Percentiles rank a stretch among this genome's conserved stretches.
These are phyloP conservation scores for Odontesthes bonariensis DNA, from an alignment of 2,113 vertebrate species.

Conservation along the genomic window DNA sequence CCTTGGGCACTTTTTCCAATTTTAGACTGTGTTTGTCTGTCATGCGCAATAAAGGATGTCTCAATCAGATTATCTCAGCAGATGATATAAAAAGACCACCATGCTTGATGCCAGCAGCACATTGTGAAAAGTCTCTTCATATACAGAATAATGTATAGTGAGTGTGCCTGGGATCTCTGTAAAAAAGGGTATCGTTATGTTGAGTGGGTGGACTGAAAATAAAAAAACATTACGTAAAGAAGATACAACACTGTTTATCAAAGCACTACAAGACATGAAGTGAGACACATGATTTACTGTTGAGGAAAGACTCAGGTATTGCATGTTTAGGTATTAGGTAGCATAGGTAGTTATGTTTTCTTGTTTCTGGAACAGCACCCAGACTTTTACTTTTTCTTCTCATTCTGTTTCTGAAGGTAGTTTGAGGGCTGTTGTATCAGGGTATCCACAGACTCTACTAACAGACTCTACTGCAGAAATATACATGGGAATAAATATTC, in stretches of 20 bases:
- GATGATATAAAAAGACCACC: conserved; percentile 18
- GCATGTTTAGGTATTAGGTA: not conserved
- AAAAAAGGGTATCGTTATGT: not conserved
- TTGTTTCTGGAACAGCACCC: not conserved
- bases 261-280: not conserved
- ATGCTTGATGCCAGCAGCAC: not conserved
- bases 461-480: not conserved
- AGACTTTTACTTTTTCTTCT: not conserved
- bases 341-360: not conserved
- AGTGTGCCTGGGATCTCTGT: not conserved
- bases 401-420: not conserved
- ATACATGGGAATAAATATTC: not conserved
- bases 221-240: not conserved
- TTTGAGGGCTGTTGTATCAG: not conserved
- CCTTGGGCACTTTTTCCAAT: conserved; percentile 33
- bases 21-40: conserved; percentile 40
- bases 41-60: not conserved
- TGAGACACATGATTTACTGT: not conserved
- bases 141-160: too few relatives aligned
- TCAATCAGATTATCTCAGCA: conserved; percentile 10
- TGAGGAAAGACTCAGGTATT: not conserved
- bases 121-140: not conserved
- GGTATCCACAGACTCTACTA: not conserved
- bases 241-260: not conserved
- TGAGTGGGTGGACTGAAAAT: not conserved